phyloP scores from a whole-genome alignment of 2,888 invertebrate genomes.

The Mylabris sibirica region DNA sequence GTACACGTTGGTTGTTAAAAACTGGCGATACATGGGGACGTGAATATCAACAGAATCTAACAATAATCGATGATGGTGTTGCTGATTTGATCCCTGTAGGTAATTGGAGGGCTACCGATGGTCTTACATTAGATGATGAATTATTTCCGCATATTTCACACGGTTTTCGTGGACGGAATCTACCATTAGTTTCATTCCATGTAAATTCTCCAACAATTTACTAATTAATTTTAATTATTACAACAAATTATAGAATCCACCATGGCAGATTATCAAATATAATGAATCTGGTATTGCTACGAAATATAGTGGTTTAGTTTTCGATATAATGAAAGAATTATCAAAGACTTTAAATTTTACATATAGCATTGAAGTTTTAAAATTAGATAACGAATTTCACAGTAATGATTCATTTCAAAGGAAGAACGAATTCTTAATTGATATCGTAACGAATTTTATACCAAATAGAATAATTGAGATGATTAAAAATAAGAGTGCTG shows the following conservation, averaged over 20 bases:
- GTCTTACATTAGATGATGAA: slow-evolving; percentile 71
- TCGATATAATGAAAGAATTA: slow-evolving; percentile 81
- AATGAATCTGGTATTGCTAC: slow-evolving; percentile 68
- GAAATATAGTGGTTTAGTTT: slow-evolving; percentile 75
- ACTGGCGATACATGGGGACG: slow-evolving; percentile 69
- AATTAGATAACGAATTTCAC: slow-evolving; percentile 25
- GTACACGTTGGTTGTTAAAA: slow-evolving; percentile 66
- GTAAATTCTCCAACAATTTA: slow-evolving; percentile 63
- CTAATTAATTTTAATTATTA: background rate
- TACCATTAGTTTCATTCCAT: slow-evolving; percentile 80
- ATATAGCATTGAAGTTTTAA: slow-evolving; percentile 61
- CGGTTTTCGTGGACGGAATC: slow-evolving; percentile 76
- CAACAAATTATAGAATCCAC: slow-evolving; percentile 74
- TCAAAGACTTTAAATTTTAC: slow-evolving; percentile 83
- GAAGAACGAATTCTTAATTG: slow-evolving; percentile 42
- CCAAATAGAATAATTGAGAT: slow-evolving; percentile 62
- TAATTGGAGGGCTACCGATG: slow-evolving; percentile 77
- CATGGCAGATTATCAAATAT: slow-evolving; percentile 79
- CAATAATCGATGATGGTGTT: slow-evolving; percentile 25
- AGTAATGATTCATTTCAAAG: slow-evolving; percentile 21
- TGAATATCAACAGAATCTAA: slow-evolving; percentile 44
- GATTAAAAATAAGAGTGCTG: slow-evolving; percentile 63
- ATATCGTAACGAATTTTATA: slow-evolving; percentile 50
- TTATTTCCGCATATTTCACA: slow-evolving; percentile 82
- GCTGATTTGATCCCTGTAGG: slow-evolving; percentile 68